Conservation (phyloP, 2,888 invertebrate genomes). For the Augochlorella aurata region DNA sequence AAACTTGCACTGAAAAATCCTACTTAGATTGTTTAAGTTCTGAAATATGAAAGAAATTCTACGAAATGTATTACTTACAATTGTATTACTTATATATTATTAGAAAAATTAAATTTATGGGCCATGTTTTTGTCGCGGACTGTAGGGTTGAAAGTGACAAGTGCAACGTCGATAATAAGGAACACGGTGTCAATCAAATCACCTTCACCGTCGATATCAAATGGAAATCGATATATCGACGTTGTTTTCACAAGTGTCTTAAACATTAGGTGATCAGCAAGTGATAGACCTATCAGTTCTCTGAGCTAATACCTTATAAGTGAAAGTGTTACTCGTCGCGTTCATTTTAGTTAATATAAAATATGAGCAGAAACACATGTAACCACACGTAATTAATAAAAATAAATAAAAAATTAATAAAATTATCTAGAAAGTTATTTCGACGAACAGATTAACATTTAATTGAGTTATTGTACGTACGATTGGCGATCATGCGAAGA, state of each 20-base stretch:
- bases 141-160: constrained; percentile 18
- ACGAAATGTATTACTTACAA: no score
- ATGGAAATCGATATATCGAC: constrained; percentile 11
- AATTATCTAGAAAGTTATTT: not conserved
- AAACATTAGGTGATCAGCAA: not conserved
- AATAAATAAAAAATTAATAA: not conserved
- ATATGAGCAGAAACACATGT: not conserved
- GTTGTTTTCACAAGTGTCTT: not conserved
- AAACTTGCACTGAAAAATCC: no score
- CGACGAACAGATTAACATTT: not conserved
- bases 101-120: not conserved
- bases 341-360: not conserved
- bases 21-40: no score
- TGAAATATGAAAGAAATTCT: no score
- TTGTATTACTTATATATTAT: not conserved
- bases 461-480: not conserved
- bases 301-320: not conserved
- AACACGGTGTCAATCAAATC: constrained; percentile 42
- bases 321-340: not conserved
- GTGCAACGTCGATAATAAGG: constrained; percentile 26
- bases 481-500: not conserved
- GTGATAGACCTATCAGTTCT: not conserved
- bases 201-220: constrained; percentile 13
- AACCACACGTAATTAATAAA: no score
- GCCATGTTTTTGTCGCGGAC: not conserved